phyloP scores from a whole-genome alignment of 1,140 invertebrate genomes.

The Cyphomyrmex costatus region DNA sequence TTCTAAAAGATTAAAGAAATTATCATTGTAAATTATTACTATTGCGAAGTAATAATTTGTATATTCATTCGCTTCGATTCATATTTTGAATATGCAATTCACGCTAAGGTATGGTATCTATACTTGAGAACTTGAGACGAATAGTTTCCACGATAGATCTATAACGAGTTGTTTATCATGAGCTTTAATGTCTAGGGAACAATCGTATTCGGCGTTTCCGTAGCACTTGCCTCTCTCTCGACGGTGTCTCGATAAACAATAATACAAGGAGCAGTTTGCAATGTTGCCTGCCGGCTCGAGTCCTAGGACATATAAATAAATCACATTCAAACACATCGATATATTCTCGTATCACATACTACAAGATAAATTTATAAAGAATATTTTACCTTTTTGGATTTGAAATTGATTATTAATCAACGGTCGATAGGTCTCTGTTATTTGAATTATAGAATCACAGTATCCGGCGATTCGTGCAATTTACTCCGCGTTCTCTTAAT shows the following conservation, averaged over 20 bases:
- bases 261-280: background rate
- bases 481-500: background rate
- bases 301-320: background rate
- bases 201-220: background rate
- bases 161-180: slow-evolving; percentile 20
- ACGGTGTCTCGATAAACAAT: slow-evolving; percentile 1
- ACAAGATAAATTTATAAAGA: background rate
- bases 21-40: background rate
- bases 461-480: background rate
- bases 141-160: background rate
- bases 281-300: background rate
- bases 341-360: background rate
- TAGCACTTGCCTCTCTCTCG: background rate
- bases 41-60: background rate
- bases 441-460: background rate
- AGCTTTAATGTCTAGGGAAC: background rate
- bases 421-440: background rate
- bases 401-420: background rate
- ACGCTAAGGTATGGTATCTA: background rate
- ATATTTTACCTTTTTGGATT: background rate
- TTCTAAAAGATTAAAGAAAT: background rate
- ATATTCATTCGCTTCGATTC: background rate
- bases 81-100: background rate
- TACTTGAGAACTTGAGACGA: background rate
- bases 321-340: background rate